Base-by-base conservation (phyloP, 1,140 invertebrate species). In the Sesamia nonagrioides region DNA sequence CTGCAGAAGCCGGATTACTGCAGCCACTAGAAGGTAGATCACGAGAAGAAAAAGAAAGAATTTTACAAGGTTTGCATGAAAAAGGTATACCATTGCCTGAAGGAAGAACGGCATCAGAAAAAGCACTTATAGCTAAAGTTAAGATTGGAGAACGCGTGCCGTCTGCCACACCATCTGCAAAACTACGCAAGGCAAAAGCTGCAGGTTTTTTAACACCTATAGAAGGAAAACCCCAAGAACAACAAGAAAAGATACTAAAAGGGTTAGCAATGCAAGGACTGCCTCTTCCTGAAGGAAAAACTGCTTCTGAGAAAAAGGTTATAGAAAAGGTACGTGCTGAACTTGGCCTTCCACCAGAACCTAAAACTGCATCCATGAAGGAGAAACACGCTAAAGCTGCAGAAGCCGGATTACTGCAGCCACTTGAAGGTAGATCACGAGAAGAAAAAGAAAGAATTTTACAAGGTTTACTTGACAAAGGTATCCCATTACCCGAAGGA, bases 21-120 rank as follows among this genome's bases (percentile, higher is more conserved):
- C 72, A 74, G 5, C 83, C 85, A 8, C 63, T 87, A 18, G 83
- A 86, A 81, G 85, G 82, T 13, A 87, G 86, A 80, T 61, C 83
- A 0, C 7, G 11, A 8, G 4, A 63, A 35, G 17, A 85, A 76
- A 89, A 84, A 37, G 80, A 84, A 82, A 83, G 83, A 35, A 78
- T 82, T 52, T 54, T 84, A 13, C 66, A 40, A 52, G 74, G 27
- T 8, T 77, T 75, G 74, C 69, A 74, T 42, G 48, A 81, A 17
- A 17, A 71, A n/a, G 81, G 79, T 21, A 33, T 86, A 3, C 52
- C 81, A 1, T 60, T 84, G 18, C 81, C 84, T 4, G 82, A 86
- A 84, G 81, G 56, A 15, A 48, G 73, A 68, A 82, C 78, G n/a
- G 9, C 83, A 21, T 85, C 86, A 1, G 88, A 85, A 81, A 86